Evolutionary conservation across 92 coral and sea anemone genomes (phyloP).

Genomic region (Zoanthus sociatus): DNA sequence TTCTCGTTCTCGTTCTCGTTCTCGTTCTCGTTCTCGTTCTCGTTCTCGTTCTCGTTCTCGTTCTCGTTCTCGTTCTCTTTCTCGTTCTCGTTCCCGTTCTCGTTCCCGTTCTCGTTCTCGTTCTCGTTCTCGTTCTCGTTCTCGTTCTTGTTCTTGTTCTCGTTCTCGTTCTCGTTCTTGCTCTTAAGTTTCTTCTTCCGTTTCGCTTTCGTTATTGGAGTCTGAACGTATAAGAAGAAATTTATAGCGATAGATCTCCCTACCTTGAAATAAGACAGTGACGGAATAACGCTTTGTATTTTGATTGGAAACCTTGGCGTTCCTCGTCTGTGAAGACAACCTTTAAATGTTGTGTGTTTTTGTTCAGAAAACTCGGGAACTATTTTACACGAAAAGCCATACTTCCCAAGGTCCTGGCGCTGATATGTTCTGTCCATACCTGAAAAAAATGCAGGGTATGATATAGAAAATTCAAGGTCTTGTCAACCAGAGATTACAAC

Average conservation of each 20-base stretch:
- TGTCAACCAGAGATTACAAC: no score
- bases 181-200: background rate
- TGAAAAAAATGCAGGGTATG: background rate
- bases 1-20: background rate
- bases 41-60: background rate
- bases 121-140: background rate
- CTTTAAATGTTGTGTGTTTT: constrained; percentile 78
- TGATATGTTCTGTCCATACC: constrained; percentile 98
- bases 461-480: no score
- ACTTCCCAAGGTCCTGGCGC: constrained; percentile 84
- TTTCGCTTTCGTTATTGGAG: no score
- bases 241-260: no score
- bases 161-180: background rate
- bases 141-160: background rate
- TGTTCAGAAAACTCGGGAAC: constrained; percentile 95
- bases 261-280: constrained; percentile 88
- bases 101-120: background rate
- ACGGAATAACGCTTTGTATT: constrained; percentile 91
- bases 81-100: background rate
- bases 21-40: background rate
- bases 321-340: constrained; percentile 92
- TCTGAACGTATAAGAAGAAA: no score
- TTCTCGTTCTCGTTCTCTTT: background rate
- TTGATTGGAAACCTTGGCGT: constrained; percentile 82
- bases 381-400: constrained; percentile 95